Evolutionary conservation across 2,888 invertebrate species (phyloP), one percentile per base, ranked within the genome.

Genomic region (Eledone cirrhosa): DNA sequence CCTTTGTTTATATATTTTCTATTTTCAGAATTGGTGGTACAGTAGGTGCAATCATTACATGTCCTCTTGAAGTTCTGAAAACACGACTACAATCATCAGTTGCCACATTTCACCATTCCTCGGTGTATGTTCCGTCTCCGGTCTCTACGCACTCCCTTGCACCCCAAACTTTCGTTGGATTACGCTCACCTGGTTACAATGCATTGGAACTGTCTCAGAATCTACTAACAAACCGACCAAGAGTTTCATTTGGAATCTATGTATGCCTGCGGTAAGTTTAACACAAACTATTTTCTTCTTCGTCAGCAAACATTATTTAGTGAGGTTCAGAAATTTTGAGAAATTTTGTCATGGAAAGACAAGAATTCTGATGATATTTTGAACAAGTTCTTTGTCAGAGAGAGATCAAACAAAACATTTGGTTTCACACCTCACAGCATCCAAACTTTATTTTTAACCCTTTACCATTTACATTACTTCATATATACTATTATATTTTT

Each of bases 1-100:
- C n/a, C n/a, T 41, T 5, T 41, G 11, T 41, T 41, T 41, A 41
- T 41, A 41, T 41, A 1, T 41, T 74, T 78, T 78, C 76, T 48
- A 41, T 59, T 86, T 84, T 63, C 92, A 98, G 98, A 90, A 94
- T 96, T 91, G 99, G 97, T 83, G 99, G 99, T 82, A 99, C 98
- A 78, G 95, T 96, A 75, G 98, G 98, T 78, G 98, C 98, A 27
- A 96, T 99, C 84, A 94, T 97, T 83, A 99, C 99, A 88, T 98
- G 98, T 91, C 99, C 99, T 19, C 92, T 99, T 87, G 99, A 99
- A 93, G 98, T 99, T 84, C 97, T 99, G 74, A 99, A 99, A 92
- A 98, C 98, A 19, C 94, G 99, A 47, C 93, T 98, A 84, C 99
- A 99, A 91, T 98, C 98, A 33, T 98, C 98, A 11, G 94, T 94